These are phyloP conservation scores for Melanotaenia maccullochi DNA, from an alignment of 2,797 vertebrate genomes.

Conservation along the genomic window DNA sequence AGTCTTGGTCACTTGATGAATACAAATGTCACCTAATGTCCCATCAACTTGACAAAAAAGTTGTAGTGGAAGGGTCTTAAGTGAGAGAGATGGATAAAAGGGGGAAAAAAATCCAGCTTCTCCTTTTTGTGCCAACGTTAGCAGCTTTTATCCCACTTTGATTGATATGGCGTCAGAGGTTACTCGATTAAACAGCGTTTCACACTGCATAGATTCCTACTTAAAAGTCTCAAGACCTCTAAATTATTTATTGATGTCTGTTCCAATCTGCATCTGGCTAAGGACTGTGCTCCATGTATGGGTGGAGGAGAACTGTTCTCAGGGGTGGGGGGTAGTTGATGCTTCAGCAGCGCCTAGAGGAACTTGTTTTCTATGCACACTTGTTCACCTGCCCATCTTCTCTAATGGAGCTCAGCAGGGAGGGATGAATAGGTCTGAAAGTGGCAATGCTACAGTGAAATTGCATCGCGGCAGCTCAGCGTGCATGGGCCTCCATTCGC, in stretches of 20 bases:
- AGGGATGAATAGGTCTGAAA: slow-evolving; percentile 74
- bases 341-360: slow-evolving; percentile 85
- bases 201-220: slow-evolving; percentile 91
- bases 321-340: slow-evolving; percentile 21
- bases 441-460: slow-evolving; percentile 61
- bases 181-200: slow-evolving; percentile 84
- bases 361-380: slow-evolving; percentile 90
- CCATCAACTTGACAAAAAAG: slow-evolving; percentile 65
- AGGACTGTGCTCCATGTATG: slow-evolving; percentile 65
- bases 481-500: slow-evolving; percentile 40
- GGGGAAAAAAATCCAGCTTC: slow-evolving; percentile 37
- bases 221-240: slow-evolving; percentile 92
- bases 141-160: slow-evolving; percentile 80
- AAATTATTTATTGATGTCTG: slow-evolving; percentile 99
- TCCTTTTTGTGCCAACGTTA: slow-evolving; percentile 77
- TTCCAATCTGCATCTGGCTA: slow-evolving; percentile 89
- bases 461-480: slow-evolving; percentile 68
- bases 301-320: slow-evolving; percentile 28
- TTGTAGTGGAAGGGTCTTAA: slow-evolving; percentile 29
- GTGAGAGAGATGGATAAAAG: slow-evolving; percentile 54
- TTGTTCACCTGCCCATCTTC: slow-evolving; percentile 82
- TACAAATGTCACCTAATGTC: slow-evolving; percentile 76
- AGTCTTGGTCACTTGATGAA: slow-evolving; percentile 76
- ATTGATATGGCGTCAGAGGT: slow-evolving; percentile 84
- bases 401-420: slow-evolving; percentile 85